Conservation (phyloP, 2,113 vertebrate species). For the Cyphomyrus plagiostoma region DNA sequence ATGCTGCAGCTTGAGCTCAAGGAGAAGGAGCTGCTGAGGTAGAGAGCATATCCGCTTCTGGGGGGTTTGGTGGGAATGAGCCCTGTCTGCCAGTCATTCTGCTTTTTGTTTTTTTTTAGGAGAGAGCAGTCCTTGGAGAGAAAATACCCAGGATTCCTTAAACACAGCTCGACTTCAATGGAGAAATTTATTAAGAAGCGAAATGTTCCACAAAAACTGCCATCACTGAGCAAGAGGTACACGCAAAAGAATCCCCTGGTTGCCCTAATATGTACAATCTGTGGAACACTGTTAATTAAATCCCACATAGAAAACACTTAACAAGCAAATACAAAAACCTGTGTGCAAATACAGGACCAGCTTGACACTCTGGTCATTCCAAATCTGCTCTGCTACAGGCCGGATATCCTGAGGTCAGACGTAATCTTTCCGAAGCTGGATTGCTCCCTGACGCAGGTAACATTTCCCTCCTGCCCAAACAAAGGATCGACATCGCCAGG, state of each 20-base stretch:
- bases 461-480: constrained; percentile 74
- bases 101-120: constrained; percentile 52
- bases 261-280: too few relatives aligned
- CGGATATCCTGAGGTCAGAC: constrained; percentile 86
- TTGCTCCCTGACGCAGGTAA: constrained; percentile 78
- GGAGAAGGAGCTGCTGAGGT: constrained; percentile 88
- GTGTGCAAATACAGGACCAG: background rate
- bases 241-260: background rate
- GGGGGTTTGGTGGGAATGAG: background rate
- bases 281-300: background rate
- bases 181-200: constrained; percentile 94
- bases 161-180: constrained; percentile 82
- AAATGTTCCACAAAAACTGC: constrained; percentile 85
- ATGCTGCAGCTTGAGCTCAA: constrained; percentile 95
- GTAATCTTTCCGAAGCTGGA: constrained; percentile 86
- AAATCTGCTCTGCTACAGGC: constrained; percentile 53
- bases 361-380: constrained; percentile 11
- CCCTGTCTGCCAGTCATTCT: background rate
- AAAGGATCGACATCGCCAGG: constrained; percentile 83
- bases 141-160: constrained; percentile 81
- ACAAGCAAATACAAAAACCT: background rate
- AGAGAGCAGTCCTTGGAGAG: constrained; percentile 88
- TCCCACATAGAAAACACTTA: background rate
- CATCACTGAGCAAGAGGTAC: constrained; percentile 82
- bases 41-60: constrained; percentile 1